These are phyloP conservation scores for Melieria picta DNA, from an alignment of 2,888 invertebrate species.

Conservation along the genomic window DNA sequence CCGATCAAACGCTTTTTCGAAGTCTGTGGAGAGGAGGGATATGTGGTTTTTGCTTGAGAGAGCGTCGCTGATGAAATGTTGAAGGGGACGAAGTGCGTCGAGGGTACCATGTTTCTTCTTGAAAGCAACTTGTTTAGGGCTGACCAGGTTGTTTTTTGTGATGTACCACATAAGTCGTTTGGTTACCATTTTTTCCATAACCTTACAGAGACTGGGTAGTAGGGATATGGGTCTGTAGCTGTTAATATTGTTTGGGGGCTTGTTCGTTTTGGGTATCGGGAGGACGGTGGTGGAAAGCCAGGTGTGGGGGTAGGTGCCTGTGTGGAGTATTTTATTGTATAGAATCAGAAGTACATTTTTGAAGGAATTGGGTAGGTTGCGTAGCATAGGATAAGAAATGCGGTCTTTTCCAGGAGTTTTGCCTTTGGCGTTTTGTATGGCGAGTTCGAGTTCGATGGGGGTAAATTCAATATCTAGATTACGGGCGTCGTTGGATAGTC, in stretches of 20 bases:
- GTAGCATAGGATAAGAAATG: conserved; percentile 10
- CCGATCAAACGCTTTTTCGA: too few relatives aligned
- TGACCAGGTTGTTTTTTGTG: too few relatives aligned
- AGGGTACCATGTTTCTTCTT: too few relatives aligned
- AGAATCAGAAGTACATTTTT: neutral
- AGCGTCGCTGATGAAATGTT: too few relatives aligned
- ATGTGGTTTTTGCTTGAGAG: too few relatives aligned
- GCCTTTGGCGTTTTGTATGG: neutral
- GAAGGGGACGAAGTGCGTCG: too few relatives aligned
- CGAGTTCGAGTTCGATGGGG: neutral
- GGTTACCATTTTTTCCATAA: neutral
- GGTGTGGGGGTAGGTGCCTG: conserved; percentile 2
- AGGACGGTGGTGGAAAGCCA: conserved; percentile 10
- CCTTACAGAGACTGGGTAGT: neutral
- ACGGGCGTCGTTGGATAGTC: neutral
- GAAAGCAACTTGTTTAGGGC: too few relatives aligned
- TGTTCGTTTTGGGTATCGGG: conserved; percentile 9
- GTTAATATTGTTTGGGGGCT: neutral
- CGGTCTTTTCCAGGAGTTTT: conserved; percentile 9
- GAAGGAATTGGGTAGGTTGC: neutral
- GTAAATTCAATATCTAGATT: neutral
- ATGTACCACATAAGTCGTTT: too few relatives aligned
- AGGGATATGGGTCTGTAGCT: conserved; percentile 8
- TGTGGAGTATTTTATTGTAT: conserved; percentile 7
- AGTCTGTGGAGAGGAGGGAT: too few relatives aligned